phyloP scores from a whole-genome alignment of 2,113 vertebrate genomes.

The Sylvia atricapilla region DNA sequence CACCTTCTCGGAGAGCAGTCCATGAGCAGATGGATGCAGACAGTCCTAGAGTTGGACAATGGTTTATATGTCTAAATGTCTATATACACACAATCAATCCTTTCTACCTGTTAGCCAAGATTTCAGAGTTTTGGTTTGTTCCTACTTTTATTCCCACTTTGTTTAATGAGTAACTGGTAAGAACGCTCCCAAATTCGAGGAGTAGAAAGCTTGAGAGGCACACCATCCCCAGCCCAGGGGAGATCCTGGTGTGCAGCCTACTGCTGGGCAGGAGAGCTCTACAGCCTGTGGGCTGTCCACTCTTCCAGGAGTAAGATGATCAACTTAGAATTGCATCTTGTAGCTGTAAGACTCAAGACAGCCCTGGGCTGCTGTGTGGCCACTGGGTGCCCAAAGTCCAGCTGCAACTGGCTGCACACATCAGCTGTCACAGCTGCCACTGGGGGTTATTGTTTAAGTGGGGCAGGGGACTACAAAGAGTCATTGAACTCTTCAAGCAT shows the following conservation, averaged over 20 bases:
- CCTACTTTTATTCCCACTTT: neutral
- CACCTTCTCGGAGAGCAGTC: neutral
- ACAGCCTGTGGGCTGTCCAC: neutral
- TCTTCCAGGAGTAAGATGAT: neutral
- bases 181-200: neutral
- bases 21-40: neutral
- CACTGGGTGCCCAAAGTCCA: too few species aligned
- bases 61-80: neutral
- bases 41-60: too few species aligned
- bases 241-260: neutral
- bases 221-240: accelerated
- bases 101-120: neutral
- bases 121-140: neutral
- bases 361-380: neutral
- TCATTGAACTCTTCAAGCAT: neutral
- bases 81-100: accelerated
- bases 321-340: accelerated
- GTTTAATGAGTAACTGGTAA: neutral
- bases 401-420: neutral
- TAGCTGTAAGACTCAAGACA: neutral
- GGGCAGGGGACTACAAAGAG: neutral
- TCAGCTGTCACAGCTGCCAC: neutral
- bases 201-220: neutral
- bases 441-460: neutral
- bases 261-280: neutral